These are phyloP conservation scores for Nymphalis polychloros DNA, from an alignment of 2,888 invertebrate species.

Conservation along the genomic window DNA sequence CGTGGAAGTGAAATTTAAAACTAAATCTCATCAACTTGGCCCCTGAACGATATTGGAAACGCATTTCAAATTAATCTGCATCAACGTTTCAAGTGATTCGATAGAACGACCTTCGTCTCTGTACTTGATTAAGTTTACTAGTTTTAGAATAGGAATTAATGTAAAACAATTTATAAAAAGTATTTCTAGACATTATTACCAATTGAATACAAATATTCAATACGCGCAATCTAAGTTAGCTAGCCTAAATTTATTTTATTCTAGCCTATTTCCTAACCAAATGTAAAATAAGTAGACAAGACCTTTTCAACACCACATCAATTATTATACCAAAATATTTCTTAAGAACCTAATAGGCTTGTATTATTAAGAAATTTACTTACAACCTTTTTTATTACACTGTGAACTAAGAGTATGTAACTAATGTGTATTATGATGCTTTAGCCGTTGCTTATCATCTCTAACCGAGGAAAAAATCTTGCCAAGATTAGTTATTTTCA, in stretches of 20 bases:
- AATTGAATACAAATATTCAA: no score
- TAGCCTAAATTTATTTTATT: no score
- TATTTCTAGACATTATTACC: no score
- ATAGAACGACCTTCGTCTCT: background rate
- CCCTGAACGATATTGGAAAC: conserved; percentile 27
- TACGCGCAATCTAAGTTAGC: no score
- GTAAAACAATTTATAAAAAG: no score
- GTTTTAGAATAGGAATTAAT: no score
- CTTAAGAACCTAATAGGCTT: no score
- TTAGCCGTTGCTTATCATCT: background rate
- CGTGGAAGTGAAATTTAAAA: background rate
- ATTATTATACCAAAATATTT: no score
- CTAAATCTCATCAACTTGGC: background rate
- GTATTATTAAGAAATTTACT: no score
- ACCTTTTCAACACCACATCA: no score
- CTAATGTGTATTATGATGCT: background rate
- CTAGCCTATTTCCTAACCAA: no score
- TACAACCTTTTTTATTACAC: background rate
- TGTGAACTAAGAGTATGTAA: background rate
- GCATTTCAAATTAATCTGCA: conserved; percentile 19
- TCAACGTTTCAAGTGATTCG: background rate
- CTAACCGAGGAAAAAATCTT: conserved; percentile 2
- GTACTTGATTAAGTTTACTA: background rate
- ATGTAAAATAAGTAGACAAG: no score
- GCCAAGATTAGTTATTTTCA: conserved; percentile 14